Conservation (phyloP, 2,113 vertebrate genomes). For the Chunga burmeisteri region DNA sequence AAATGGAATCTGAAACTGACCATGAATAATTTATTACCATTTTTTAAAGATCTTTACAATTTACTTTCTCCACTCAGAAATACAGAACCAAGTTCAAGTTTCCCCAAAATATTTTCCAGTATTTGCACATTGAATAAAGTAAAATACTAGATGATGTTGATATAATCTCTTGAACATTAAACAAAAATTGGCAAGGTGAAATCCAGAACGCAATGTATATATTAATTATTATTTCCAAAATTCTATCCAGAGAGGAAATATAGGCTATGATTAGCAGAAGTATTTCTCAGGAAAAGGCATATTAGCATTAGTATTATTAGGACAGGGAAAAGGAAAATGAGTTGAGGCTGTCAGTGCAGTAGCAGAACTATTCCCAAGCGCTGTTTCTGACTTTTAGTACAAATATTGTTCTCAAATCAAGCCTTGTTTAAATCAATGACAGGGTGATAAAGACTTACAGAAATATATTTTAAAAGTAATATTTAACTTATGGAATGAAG, state of each 20-base stretch:
- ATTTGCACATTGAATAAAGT: neutral
- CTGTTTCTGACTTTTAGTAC: neutral
- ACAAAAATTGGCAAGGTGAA: neutral
- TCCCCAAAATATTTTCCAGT: neutral
- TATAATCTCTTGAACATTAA: neutral
- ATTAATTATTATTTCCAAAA: neutral
- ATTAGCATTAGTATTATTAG: neutral
- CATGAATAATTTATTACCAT: neutral
- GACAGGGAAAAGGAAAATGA: neutral
- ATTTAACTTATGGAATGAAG: neutral
- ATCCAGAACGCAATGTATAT: neutral
- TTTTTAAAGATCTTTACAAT: neutral
- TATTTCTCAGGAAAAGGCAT: neutral
- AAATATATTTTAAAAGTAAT: neutral
- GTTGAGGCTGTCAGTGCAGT: neutral
- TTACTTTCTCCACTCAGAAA: neutral
- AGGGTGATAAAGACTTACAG: neutral
- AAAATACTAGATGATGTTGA: neutral
- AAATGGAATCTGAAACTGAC: neutral
- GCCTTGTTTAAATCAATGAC: neutral
- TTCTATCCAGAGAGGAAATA: neutral
- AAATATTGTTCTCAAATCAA: neutral
- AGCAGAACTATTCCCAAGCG: neutral
- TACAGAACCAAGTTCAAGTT: neutral
- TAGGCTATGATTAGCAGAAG: neutral